Evolutionary conservation across 2,888 invertebrate species (phyloP).

Genomic region (Colostygia pectinataria): DNA sequence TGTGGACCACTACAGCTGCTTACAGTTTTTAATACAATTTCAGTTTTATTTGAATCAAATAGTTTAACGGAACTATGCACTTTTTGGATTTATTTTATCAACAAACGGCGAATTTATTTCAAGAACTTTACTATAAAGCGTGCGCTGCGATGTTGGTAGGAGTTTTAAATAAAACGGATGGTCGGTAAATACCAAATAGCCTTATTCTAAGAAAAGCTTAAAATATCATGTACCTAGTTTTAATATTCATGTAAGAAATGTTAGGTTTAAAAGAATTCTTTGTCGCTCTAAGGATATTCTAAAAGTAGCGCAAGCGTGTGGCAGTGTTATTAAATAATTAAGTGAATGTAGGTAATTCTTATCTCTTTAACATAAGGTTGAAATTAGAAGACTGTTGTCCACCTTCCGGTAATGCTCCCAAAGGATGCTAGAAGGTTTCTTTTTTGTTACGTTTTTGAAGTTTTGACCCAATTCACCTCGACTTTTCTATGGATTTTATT

Average conservation of each 20-base stretch:
- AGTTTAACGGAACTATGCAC: not conserved
- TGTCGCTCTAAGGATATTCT: conserved; percentile 5
- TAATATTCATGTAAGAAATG: too few species aligned
- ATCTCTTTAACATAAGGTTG: conserved; percentile 19
- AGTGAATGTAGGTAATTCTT: not conserved
- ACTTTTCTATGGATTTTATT: conserved; percentile 10
- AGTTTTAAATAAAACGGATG: too few species aligned
- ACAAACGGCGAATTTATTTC: too few species aligned
- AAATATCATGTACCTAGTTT: too few species aligned
- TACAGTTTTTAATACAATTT: conserved; percentile 33
- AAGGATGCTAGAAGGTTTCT: conserved; percentile 7
- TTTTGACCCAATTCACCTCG: conserved; percentile 17
- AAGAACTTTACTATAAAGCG: too few species aligned
- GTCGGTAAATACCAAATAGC: too few species aligned
- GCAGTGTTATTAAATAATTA: not conserved
- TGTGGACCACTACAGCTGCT: conserved; percentile 40
- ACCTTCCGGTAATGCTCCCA: conserved; percentile 9
- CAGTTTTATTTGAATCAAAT: not conserved
- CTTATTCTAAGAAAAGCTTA: too few species aligned
- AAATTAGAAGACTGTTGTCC: conserved; percentile 16
- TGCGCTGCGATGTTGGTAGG: too few species aligned
- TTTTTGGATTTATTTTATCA: too few species aligned
- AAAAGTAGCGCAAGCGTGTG: conserved; percentile 11
- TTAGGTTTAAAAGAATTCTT: conserved; percentile 5
- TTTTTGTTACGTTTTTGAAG: conserved; percentile 14